Conservation (phyloP, 2,888 invertebrate genomes). For the Thyatira batis region DNA sequence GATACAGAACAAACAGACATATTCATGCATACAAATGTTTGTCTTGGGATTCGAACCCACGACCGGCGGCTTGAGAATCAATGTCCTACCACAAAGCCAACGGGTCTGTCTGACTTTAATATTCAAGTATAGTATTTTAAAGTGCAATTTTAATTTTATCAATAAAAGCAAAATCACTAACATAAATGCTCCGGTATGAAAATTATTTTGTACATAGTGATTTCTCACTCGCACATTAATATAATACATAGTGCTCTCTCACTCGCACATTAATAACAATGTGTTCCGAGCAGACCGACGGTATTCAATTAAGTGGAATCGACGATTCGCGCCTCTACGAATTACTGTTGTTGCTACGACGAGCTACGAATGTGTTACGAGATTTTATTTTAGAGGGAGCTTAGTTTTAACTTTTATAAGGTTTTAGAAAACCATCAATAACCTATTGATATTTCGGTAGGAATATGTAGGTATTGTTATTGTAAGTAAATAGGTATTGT, state of each 20-base stretch:
- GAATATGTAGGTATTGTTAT: no score
- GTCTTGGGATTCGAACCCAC: no score
- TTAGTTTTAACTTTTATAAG: no score
- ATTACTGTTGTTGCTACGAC: background rate
- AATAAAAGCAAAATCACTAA: background rate
- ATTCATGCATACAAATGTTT: no score
- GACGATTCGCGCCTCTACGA: conserved; percentile 1
- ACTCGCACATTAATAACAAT: background rate
- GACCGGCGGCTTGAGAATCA: no score
- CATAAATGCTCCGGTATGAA: background rate
- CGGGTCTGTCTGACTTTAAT: no score
- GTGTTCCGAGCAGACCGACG: background rate
- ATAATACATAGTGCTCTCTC: background rate
- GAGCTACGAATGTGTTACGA: background rate
- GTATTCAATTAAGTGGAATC: conserved; percentile 1
- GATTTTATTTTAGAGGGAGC: background rate
- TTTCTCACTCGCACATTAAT: background rate
- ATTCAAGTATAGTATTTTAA: no score
- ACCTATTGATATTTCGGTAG: no score
- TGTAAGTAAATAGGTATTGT: no score
- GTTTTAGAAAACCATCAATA: no score
- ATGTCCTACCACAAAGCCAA: no score
- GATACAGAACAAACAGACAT: no score
- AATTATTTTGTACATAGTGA: background rate
- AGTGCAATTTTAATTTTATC: background rate